phyloP scores from a whole-genome alignment of 1,140 invertebrate genomes.

The Pseudomyrmex gracilis region DNA sequence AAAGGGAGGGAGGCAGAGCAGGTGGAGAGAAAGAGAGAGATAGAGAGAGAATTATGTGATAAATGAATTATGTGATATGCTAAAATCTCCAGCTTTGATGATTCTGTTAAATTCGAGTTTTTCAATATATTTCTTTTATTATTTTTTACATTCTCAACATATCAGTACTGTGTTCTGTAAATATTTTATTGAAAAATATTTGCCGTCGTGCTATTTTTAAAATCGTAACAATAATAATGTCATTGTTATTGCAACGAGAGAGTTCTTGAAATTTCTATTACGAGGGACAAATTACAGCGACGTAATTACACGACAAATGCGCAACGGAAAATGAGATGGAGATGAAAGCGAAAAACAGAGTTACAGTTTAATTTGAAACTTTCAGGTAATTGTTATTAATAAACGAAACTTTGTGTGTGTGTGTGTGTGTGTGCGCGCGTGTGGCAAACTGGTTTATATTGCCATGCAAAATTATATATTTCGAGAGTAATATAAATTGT shows the following conservation, averaged over 20 bases:
- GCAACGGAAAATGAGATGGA: neutral
- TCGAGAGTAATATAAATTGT: too few relatives aligned
- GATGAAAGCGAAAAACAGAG: neutral
- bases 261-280: neutral
- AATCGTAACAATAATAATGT: neutral
- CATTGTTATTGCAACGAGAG: neutral
- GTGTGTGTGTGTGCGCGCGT: too few relatives aligned
- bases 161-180: neutral
- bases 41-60: too few relatives aligned
- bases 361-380: slow-evolving; percentile 8
- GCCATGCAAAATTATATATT: too few relatives aligned
- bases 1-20: neutral
- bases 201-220: too few relatives aligned
- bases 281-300: neutral
- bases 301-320: slow-evolving; percentile 3
- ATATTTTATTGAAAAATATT: too few relatives aligned
- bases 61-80: too few relatives aligned
- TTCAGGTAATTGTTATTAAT: slow-evolving; percentile 4
- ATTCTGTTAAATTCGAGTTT: neutral
- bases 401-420: neutral
- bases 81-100: too few relatives aligned
- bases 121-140: neutral
- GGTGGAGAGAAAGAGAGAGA: too few relatives aligned
- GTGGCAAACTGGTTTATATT: too few relatives aligned
- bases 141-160: neutral